These are phyloP conservation scores for Phalanger gymnotis DNA, from an alignment of 2,797 vertebrate genomes.

Conservation along the genomic window DNA sequence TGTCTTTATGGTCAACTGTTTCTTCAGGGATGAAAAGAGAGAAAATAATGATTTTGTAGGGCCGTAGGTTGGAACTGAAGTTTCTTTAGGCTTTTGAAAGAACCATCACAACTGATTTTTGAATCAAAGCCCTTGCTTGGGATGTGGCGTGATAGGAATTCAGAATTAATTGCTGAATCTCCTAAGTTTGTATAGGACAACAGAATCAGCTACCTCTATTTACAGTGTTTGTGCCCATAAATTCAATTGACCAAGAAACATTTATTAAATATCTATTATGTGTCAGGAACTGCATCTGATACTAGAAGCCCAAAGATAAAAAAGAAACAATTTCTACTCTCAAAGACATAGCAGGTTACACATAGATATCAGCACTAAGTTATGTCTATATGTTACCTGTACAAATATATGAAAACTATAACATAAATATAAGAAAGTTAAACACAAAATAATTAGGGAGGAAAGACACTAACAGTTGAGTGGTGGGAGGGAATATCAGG, in stretches of 20 bases:
- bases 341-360: background rate
- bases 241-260: background rate
- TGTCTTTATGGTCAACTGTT: background rate
- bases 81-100: background rate
- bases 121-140: background rate
- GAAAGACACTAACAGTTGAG: background rate
- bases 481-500: background rate
- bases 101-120: background rate
- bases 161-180: background rate
- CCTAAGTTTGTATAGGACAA: background rate
- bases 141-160: background rate
- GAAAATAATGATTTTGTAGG: background rate
- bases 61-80: background rate
- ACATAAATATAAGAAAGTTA: background rate
- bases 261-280: background rate
- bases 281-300: background rate
- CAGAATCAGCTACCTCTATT: background rate
- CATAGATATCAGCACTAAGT: background rate
- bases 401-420: background rate
- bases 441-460: background rate
- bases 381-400: background rate
- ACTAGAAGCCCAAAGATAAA: background rate
- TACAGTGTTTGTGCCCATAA: background rate
- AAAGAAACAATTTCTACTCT: background rate
- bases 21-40: constrained; percentile 52